phyloP scores from a whole-genome alignment of 1,140 invertebrate species.

The Brachionus asplanchnoidis region DNA sequence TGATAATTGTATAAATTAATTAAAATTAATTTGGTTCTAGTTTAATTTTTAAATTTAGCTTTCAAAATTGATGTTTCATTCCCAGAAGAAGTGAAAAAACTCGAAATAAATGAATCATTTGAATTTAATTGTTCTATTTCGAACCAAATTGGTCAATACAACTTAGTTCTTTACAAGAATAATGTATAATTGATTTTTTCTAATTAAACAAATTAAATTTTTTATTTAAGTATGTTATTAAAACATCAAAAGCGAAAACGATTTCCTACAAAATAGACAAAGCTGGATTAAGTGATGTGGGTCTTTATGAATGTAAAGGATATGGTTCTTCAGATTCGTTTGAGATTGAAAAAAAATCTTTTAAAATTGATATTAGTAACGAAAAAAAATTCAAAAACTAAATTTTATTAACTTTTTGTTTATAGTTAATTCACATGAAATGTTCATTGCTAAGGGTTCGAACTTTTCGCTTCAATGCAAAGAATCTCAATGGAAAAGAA shows the following conservation, averaged over 20 bases:
- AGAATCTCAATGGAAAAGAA: background rate
- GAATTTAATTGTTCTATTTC: background rate
- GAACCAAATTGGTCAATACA: background rate
- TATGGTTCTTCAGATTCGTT: background rate
- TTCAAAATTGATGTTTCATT: background rate
- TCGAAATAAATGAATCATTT: background rate
- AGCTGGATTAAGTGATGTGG: background rate
- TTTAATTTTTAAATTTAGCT: background rate
- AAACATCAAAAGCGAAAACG: background rate
- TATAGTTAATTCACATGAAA: background rate
- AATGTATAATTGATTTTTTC: background rate
- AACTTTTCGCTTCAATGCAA: background rate
- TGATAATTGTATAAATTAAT: background rate
- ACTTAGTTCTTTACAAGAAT: background rate
- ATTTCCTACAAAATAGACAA: background rate
- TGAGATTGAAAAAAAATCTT: background rate
- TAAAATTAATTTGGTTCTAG: background rate
- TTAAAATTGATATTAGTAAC: background rate
- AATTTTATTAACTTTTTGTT: background rate
- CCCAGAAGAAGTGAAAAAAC: background rate
- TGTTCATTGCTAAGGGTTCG: background rate
- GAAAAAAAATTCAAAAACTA: background rate
- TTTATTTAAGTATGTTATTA: background rate
- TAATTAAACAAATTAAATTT: background rate
- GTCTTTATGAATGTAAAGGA: background rate